Percentiles rank a stretch among this genome's conserved stretches.
Evolutionary conservation across 1,140 invertebrate species (phyloP).

Genomic region (Thrips palmi): DNA sequence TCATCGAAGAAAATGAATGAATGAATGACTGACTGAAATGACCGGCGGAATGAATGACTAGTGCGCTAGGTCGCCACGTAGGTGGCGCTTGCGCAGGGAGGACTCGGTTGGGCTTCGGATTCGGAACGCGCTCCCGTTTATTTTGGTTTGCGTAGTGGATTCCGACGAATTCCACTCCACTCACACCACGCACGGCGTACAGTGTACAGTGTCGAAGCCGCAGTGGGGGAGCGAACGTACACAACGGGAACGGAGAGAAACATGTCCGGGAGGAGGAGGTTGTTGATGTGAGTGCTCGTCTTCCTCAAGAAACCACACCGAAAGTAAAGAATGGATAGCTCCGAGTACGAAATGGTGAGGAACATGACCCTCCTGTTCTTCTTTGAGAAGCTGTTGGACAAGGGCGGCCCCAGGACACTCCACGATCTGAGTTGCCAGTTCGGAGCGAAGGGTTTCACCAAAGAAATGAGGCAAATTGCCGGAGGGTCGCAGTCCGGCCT

Average conservation of each 20-base stretch:
- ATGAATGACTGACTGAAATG: too few species aligned
- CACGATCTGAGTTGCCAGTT: constrained; percentile 95
- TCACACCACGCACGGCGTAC: too few species aligned
- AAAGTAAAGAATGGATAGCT: constrained; percentile 55
- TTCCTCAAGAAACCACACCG: constrained; percentile 8
- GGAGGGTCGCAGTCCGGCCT: constrained; percentile 85
- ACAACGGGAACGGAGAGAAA: constrained; percentile 12
- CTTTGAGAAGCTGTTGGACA: constrained; percentile 84
- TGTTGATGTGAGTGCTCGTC: constrained; percentile 3
- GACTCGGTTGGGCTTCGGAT: too few species aligned
- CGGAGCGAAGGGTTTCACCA: constrained; percentile 87
- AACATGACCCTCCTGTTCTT: constrained; percentile 93
- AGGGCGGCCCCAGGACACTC: constrained; percentile 78
- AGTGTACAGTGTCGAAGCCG: too few species aligned
- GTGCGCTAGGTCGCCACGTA: too few species aligned
- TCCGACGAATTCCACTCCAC: too few species aligned
- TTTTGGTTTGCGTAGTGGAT: too few species aligned
- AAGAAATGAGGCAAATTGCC: constrained; percentile 88
- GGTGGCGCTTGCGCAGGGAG: too few species aligned
- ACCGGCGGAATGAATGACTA: too few species aligned
- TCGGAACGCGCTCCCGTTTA: too few species aligned
- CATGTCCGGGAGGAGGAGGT: constrained; percentile 9
- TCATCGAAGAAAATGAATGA: too few species aligned
- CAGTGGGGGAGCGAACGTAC: neutral
- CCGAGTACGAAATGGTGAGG: constrained; percentile 80